Percentiles rank a stretch among this genome's conserved stretches.
These are phyloP conservation scores for Pangasianodon gigas DNA, from an alignment of 2,113 vertebrate species.

Conservation along the genomic window DNA sequence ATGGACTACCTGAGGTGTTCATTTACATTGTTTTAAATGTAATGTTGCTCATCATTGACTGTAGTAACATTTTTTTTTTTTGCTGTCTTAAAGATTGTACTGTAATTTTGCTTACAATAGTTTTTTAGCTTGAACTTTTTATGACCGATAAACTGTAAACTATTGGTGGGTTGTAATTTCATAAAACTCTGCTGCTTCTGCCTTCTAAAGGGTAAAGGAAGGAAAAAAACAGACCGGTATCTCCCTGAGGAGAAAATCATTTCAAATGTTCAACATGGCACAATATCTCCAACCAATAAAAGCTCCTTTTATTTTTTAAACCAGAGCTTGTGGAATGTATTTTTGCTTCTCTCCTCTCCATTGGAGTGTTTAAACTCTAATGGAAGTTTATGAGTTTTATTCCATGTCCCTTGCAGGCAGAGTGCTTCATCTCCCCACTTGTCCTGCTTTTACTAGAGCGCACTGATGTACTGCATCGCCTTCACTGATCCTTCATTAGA, in stretches of 20 bases:
- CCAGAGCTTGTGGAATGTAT: not conserved
- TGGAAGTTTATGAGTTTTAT: not conserved
- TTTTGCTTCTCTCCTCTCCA: not conserved
- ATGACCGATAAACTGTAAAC: not conserved
- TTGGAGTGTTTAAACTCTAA: not conserved
- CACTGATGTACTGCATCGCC: slow-evolving; percentile 71
- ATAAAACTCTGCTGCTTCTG: not conserved
- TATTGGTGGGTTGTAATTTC: not conserved
- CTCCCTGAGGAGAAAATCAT: not conserved
- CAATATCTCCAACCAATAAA: not conserved
- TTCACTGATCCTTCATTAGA: slow-evolving; percentile 78
- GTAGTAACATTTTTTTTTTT: not conserved
- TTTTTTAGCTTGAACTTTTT: not conserved
- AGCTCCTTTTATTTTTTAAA: not conserved
- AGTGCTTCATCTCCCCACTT: slow-evolving; percentile 56
- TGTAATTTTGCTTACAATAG: not conserved
- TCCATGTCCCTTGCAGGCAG: not conserved
- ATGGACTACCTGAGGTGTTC: slow-evolving; percentile 36
- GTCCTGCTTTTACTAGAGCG: slow-evolving; percentile 49
- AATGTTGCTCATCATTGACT: not conserved
- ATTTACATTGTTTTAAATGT: slow-evolving; percentile 79
- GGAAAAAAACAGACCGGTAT: not conserved
- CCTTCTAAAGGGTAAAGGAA: not conserved
- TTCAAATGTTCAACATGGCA: not conserved
- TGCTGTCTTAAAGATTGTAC: not conserved